Evolutionary conservation across 2,113 vertebrate genomes (phyloP).

Genomic region (Microcebus tavaratra): DNA sequence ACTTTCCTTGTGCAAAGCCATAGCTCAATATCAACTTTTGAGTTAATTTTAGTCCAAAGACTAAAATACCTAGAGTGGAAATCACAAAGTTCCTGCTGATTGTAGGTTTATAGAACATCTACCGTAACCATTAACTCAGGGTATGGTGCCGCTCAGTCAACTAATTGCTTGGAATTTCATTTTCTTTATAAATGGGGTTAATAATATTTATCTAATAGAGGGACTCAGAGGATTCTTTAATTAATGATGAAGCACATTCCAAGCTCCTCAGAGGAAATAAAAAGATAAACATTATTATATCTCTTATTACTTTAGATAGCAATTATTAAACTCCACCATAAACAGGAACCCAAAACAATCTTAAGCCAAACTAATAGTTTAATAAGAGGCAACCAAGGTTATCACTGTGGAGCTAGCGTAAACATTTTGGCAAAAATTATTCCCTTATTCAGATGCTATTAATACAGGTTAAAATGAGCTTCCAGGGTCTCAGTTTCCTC

Average conservation of each 20-base stretch:
- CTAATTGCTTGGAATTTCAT: constrained; percentile 46
- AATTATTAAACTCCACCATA: constrained; percentile 63
- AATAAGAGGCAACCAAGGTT: constrained; percentile 38
- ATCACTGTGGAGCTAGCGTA: not conserved
- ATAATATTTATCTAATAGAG: constrained; percentile 66
- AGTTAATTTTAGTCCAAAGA: constrained; percentile 30
- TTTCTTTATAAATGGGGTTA: constrained; percentile 66
- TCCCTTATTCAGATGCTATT: not conserved
- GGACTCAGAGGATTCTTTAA: constrained; percentile 60
- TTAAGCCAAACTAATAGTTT: constrained; percentile 62
- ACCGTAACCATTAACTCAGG: not conserved
- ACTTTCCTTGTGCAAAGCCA: not conserved
- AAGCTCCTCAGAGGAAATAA: constrained; percentile 68
- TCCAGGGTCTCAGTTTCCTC: not conserved
- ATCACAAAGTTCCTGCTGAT: not conserved
- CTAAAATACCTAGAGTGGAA: not conserved
- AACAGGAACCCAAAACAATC: constrained; percentile 59
- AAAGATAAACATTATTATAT: constrained; percentile 71
- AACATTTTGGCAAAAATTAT: constrained; percentile 20
- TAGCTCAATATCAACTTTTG: not conserved
- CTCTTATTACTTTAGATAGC: constrained; percentile 65
- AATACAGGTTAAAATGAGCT: not conserved
- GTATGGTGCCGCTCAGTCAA: not conserved
- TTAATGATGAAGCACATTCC: constrained; percentile 64
- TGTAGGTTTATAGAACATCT: not conserved